Conservation (phyloP, 2,113 vertebrate species). For the Bufo bufo region DNA sequence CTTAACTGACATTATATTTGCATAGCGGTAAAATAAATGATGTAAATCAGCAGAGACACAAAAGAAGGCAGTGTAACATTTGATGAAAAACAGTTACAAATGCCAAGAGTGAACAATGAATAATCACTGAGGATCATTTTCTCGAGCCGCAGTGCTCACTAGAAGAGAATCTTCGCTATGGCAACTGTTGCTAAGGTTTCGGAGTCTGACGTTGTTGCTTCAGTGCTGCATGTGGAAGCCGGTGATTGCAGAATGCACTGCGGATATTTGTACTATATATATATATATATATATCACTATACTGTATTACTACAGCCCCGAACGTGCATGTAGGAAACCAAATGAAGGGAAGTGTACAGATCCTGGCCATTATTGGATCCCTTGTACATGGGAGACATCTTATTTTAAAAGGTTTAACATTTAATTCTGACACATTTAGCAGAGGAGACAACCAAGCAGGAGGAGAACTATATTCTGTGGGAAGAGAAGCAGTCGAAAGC, state of each 20-base stretch:
- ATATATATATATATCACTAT: neutral
- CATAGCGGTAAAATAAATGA: constrained; percentile 5
- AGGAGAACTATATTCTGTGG: neutral
- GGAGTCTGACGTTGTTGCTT: constrained; percentile 41
- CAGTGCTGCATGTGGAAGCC: constrained; percentile 13
- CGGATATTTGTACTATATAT: constrained; percentile 42
- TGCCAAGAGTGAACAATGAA: constrained; percentile 55
- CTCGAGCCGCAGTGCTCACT: constrained; percentile 44
- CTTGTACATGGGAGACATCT: neutral
- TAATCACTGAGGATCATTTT: constrained; percentile 52
- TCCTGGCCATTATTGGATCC: neutral
- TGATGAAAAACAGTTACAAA: constrained; percentile 31
- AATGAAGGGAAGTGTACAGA: neutral
- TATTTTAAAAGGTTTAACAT: neutral
- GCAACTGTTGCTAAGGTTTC: constrained; percentile 57
- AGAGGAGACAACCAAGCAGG: too few species aligned
- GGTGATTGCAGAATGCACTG: neutral
- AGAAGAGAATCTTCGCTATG: constrained; percentile 55
- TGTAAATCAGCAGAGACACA: constrained; percentile 13
- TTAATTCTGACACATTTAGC: neutral
- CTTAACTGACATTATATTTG: constrained; percentile 22
- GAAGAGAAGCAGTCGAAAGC: neutral
- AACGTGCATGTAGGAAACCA: neutral
- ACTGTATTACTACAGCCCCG: neutral
- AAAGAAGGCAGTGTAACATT: constrained; percentile 35